Base-by-base conservation (phyloP, 37 sponge, comb jelly and placozoan species). In the Ephydatia muelleri region DNA sequence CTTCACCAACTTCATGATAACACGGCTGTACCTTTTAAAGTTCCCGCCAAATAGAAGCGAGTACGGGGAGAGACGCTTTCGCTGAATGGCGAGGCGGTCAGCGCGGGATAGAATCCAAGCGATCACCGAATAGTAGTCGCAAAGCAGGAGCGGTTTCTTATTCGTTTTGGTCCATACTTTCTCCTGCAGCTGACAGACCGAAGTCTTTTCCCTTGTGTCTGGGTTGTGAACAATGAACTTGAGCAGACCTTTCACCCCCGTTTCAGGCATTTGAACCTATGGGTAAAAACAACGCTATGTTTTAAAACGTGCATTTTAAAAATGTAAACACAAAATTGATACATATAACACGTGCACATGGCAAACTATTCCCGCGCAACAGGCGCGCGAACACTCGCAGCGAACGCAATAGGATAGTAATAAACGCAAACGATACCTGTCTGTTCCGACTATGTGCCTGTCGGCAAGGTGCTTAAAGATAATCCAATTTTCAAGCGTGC, bases 1-100 rank as follows among this genome's bases (percentile, higher is more conserved):
- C 28, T 73, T 14, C 19, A 94, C 88, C 43, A 93, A 90, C 19
- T 31, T 48, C n/a, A 33, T 38, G 47, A 89, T 12, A 74, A 82
- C 67, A 5, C 73, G 36, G 14, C 81, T 57, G 47, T 83, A 80
- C 31, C 32, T 21, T 25, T 81, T 33, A 13, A 88, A 49, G 40
- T 82, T 38, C 12, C 81, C 74, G 4, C 92, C 86, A 80, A 82
- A 85, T 27, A 92, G 38, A 22, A 32, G 13, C 14, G 67, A 70
- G 80, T 82, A 92, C 5, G 82, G 43, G 39, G 92, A 77, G 25
- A 73, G 78, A n/a, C 66, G 32, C 5, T 85, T 85, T 39, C 6
- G 30, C 30, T 70, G 27, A 23, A 77, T 64, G 35, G 69, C 49
- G 6, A 49, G 81, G 34, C 33, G 29, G 73, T 79, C 79, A 70